These are phyloP conservation scores for Montipora cactus DNA, from an alignment of 64 coral and sea anemone genomes.

Conservation along the genomic window DNA sequence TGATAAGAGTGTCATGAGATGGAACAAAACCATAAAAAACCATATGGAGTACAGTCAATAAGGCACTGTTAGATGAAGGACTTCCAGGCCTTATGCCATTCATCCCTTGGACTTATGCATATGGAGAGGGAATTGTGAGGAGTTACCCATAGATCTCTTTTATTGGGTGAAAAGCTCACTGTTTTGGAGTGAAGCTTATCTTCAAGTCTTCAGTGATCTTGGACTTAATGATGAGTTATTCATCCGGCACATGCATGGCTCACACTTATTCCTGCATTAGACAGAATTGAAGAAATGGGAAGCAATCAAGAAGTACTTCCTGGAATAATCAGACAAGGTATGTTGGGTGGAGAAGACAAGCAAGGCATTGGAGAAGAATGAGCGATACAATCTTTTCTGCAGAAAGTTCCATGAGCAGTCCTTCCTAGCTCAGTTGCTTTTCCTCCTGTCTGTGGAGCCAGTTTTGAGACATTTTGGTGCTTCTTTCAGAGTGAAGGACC, in stretches of 20 bases:
- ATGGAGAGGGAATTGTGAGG: slow-evolving; percentile 59
- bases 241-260: slow-evolving; percentile 11
- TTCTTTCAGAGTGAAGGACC: too few species aligned
- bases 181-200: slow-evolving; percentile 20
- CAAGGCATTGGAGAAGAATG: slow-evolving; percentile 41
- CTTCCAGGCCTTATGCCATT: too few species aligned
- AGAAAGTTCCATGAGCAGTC: background rate
- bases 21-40: too few species aligned
- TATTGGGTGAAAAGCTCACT: slow-evolving; percentile 60
- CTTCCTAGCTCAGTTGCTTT: slow-evolving; percentile 35
- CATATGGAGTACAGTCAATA: too few species aligned
- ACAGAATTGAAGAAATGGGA: slow-evolving; percentile 71
- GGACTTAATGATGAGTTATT: slow-evolving; percentile 34
- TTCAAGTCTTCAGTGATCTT: slow-evolving; percentile 32
- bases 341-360: background rate
- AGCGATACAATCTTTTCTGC: slow-evolving; percentile 35
- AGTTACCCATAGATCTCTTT: slow-evolving; percentile 69
- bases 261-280: slow-evolving; percentile 47
- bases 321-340: slow-evolving; percentile 9
- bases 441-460: slow-evolving; percentile 53
- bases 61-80: too few species aligned
- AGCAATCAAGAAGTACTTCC: slow-evolving; percentile 46
- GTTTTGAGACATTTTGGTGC: slow-evolving; percentile 46
- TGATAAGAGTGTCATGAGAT: too few species aligned
- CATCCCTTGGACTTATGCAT: background rate